A percentile compares a stretch with the other conserved stretches of the same genome.
Conservation (phyloP, 2,113 vertebrate species). For the Gallinago jamesoni region DNA sequence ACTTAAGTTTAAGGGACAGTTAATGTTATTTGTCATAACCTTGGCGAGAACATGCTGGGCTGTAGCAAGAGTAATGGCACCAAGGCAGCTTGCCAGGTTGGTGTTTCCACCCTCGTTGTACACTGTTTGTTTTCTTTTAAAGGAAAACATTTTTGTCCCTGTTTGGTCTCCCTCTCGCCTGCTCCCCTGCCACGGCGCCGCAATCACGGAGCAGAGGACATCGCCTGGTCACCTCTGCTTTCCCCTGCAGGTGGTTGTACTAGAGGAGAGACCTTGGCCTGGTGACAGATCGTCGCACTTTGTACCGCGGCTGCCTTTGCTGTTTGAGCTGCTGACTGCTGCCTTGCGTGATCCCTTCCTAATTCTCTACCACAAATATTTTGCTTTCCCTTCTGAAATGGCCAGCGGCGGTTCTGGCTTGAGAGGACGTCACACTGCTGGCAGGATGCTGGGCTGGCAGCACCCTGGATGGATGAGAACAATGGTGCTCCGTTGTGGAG, state of each 20-base stretch:
- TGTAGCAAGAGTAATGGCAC: background rate
- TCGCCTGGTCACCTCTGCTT: background rate
- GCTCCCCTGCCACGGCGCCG: background rate
- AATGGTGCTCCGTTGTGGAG: accelerated
- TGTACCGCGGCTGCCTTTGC: background rate
- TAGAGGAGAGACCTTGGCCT: background rate
- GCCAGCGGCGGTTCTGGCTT: background rate
- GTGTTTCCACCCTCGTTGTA: background rate
- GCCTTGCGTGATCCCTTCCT: background rate
- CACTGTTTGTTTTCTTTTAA: background rate
- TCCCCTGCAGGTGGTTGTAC: background rate
- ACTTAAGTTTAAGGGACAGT: background rate
- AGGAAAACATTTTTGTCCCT: background rate
- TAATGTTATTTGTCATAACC: background rate
- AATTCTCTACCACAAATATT: background rate
- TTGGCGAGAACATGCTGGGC: background rate
- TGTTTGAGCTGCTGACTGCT: background rate
- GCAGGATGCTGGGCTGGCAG: background rate
- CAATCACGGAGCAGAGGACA: background rate
- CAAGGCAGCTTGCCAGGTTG: background rate
- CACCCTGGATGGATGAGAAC: background rate
- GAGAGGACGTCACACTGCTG: background rate
- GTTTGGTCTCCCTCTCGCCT: background rate
- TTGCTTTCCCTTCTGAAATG: accelerated
- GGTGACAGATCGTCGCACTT: background rate